A percentile compares a stretch with the other conserved stretches of the same genome.
These are phyloP conservation scores for Psilopsiagon aurifrons DNA, from an alignment of 2,113 vertebrate genomes.

Conservation along the genomic window DNA sequence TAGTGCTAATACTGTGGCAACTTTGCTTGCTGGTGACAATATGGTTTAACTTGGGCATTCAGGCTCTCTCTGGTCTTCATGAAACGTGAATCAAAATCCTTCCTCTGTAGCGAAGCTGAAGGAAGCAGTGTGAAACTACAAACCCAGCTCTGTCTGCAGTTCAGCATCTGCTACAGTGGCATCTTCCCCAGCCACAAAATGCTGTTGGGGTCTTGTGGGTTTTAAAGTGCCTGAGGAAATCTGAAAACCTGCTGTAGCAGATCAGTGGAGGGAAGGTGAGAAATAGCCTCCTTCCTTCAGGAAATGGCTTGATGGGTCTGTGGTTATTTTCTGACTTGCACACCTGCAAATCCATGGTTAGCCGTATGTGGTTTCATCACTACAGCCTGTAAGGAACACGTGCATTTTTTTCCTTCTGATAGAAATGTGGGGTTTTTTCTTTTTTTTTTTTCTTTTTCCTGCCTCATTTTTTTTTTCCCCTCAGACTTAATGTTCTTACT, in stretches of 20 bases:
- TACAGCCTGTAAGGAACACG: constrained; percentile 3
- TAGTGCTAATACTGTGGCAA: constrained; percentile 29
- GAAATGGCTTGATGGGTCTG: neutral
- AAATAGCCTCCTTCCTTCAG: neutral
- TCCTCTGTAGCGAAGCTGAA: neutral
- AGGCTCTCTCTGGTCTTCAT: neutral
- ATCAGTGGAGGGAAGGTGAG: neutral
- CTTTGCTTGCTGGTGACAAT: constrained; percentile 50
- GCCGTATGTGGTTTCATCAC: neutral
- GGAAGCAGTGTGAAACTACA: neutral
- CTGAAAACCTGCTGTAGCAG: neutral
- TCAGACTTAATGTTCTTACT: constrained; percentile 58
- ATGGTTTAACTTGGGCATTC: constrained; percentile 32
- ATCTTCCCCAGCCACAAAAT: neutral
- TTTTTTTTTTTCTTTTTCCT: neutral
- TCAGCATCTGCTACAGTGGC: fast-evolving
- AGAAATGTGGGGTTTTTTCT: neutral
- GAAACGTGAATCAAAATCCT: neutral
- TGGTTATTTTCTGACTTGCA: constrained; percentile 8
- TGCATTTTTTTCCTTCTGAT: neutral
- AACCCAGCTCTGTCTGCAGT: neutral
- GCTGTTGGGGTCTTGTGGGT: neutral
- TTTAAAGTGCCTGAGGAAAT: neutral
- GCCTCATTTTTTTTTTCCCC: neutral
- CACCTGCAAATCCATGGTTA: neutral